Evolutionary conservation across 1,140 invertebrate species (phyloP).

Genomic region (Bicyclus anynana): DNA sequence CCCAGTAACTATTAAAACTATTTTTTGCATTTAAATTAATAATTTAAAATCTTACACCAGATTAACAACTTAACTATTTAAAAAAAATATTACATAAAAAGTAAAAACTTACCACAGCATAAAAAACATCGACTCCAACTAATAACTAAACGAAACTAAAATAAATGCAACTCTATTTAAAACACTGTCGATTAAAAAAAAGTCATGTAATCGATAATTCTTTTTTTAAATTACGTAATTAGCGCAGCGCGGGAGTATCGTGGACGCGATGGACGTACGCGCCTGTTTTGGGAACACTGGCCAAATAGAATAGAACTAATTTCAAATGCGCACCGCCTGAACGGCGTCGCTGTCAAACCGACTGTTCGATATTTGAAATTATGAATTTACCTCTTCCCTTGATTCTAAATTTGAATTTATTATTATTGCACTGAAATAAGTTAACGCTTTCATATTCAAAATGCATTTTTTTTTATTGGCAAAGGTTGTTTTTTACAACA

Average conservation of each 20-base stretch:
- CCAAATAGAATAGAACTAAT: too few relatives aligned
- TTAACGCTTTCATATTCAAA: too few relatives aligned
- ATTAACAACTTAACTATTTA: neutral
- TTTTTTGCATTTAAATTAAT: too few relatives aligned
- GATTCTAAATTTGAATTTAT: too few relatives aligned
- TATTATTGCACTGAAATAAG: too few relatives aligned
- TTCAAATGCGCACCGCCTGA: conserved; percentile 20
- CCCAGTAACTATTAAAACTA: too few relatives aligned
- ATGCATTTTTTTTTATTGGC: too few relatives aligned
- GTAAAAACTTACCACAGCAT: conserved; percentile 2
- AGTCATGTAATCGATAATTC: neutral
- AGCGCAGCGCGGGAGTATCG: conserved; percentile 29
- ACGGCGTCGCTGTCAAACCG: conserved; percentile 14
- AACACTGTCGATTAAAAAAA: neutral
- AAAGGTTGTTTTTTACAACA: too few relatives aligned
- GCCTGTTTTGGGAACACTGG: conserved; percentile 55
- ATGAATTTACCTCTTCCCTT: neutral
- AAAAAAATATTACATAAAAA: neutral
- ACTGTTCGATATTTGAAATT: conserved; percentile 13
- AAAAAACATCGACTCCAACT: neutral
- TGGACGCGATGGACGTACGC: conserved; percentile 40
- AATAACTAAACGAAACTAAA: neutral
- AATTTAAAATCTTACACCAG: too few relatives aligned
- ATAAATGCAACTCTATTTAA: neutral
- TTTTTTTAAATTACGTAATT: conserved; percentile 56